phyloP scores from a whole-genome alignment of 2,797 vertebrate genomes.

The Gymnopithys bicolor region DNA sequence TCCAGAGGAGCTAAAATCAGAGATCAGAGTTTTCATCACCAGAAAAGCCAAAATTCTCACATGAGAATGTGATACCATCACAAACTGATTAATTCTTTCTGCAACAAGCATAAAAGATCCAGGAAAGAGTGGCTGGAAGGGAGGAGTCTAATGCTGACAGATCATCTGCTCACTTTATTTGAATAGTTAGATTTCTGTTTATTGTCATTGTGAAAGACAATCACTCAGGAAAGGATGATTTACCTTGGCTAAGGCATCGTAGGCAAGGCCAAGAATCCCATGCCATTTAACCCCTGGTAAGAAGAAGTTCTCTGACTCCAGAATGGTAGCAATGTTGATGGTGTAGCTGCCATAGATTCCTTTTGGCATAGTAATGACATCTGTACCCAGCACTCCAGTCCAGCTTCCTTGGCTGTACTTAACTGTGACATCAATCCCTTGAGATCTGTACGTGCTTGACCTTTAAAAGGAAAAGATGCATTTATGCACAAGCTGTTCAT shows the following conservation, averaged over 20 bases:
- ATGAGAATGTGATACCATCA: background rate
- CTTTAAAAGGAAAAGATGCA: constrained; percentile 70
- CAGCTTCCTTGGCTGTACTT: constrained; percentile 96
- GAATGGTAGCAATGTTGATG: constrained; percentile 90
- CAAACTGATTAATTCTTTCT: background rate
- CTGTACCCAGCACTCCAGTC: constrained; percentile 90
- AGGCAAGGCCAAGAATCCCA: constrained; percentile 95
- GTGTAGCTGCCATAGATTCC: constrained; percentile 84
- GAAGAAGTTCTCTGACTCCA: constrained; percentile 92
- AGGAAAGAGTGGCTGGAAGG: background rate
- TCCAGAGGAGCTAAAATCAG: background rate
- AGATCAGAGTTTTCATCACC: background rate
- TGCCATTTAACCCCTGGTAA: constrained; percentile 93
- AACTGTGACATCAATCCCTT: constrained; percentile 83
- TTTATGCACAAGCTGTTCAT: background rate
- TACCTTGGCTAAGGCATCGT: constrained; percentile 89
- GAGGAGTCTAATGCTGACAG: background rate
- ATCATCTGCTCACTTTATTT: background rate
- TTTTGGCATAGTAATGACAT: constrained; percentile 85
- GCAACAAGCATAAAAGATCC: background rate
- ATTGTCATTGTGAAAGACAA: background rate
- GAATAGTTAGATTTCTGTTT: background rate
- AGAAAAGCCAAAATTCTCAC: background rate
- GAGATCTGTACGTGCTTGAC: constrained; percentile 84
- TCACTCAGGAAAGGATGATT: background rate